A percentile compares a stretch with the other conserved stretches of the same genome.
Conservation (phyloP, 2,888 invertebrate genomes). For the Lasioglossum oenotherae region DNA sequence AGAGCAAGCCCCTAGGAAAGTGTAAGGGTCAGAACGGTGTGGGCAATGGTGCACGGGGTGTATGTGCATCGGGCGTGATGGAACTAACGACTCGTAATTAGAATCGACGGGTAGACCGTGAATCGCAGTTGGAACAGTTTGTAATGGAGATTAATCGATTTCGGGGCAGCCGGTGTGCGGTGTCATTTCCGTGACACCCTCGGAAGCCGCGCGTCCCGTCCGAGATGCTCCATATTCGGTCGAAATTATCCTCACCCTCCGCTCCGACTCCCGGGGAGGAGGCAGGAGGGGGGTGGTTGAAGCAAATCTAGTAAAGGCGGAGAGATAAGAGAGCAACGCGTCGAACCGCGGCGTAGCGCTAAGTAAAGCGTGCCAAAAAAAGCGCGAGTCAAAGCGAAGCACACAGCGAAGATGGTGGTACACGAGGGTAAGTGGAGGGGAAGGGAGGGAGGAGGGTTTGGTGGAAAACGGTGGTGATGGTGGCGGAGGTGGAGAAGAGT, state of each 20-base stretch:
- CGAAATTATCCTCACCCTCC: constrained; percentile 51
- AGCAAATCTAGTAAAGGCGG: constrained; percentile 48
- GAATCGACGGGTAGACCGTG: constrained; percentile 54
- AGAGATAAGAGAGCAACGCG: constrained; percentile 54
- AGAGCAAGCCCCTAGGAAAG: neutral
- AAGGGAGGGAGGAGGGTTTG: neutral
- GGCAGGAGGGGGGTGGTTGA: neutral
- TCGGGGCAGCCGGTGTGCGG: constrained; percentile 29
- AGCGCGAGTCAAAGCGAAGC: constrained; percentile 58
- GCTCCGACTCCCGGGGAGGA: neutral
- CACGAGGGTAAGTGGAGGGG: neutral
- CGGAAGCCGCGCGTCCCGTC: constrained; percentile 23
- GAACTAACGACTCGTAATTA: constrained; percentile 51
- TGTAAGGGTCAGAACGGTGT: neutral
- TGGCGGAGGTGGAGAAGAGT: neutral
- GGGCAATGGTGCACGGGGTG: neutral
- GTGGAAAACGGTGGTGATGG: constrained; percentile 7
- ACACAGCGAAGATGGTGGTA: constrained; percentile 28
- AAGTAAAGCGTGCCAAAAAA: constrained; percentile 60
- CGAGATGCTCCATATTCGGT: constrained; percentile 49
- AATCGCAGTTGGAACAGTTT: constrained; percentile 61
- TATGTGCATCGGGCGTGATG: neutral
- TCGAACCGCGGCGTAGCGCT: constrained; percentile 55
- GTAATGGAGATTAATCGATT: constrained; percentile 61
- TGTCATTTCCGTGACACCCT: constrained; percentile 47